Base-by-base conservation (phyloP, 1,140 invertebrate genomes). In the Macrotrachela quadricornifera region DNA sequence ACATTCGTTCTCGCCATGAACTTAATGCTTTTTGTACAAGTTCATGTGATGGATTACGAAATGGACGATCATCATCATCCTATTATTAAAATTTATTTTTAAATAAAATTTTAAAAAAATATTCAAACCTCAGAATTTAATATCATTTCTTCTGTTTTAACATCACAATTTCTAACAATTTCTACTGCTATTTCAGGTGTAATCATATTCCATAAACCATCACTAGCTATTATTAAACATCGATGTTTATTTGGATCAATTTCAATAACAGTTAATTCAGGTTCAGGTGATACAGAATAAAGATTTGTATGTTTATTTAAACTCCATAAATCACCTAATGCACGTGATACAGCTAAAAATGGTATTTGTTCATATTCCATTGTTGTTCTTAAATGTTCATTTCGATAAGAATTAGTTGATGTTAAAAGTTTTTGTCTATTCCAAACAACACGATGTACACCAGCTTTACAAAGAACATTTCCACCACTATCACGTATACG, bases 281-380 rank as follows among this genome's bases (percentile, higher is more conserved):
- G 91, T 67, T 90, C 85, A 0, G 91, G 91, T n/a, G 85, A 90
- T 3, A 96, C 88, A 12, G 92, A 80, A 73, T 92, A 96, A 65
- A 82, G 79, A 64, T 87, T 78, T 58, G 79, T 77, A 46, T 78
- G 77, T 0, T 81, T 81, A 71, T 94, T 92, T 63, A 90, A 94
- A 63, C 86, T 92, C 90, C 90, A 96, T 1, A 95, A 73, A 71
- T 96, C 90, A 56, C 90, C 90, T 56, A 96, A 69, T 36, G 86
- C 87, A 58, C 90, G 76, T 11, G 90, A 87, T 30, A 95, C 87
- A 43, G 90, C 88, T 48, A 96, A 70, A 65, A 96, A 96, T 0
- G 90, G 90, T 61, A 96, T 91, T 67, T 86, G 83, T 67, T 94
- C 88, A 30, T 30, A 30, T 30, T 30, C 21, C 2, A 30, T 8